phyloP scores from a whole-genome alignment of 2,888 invertebrate species.

The Bedellia somnulentella region DNA sequence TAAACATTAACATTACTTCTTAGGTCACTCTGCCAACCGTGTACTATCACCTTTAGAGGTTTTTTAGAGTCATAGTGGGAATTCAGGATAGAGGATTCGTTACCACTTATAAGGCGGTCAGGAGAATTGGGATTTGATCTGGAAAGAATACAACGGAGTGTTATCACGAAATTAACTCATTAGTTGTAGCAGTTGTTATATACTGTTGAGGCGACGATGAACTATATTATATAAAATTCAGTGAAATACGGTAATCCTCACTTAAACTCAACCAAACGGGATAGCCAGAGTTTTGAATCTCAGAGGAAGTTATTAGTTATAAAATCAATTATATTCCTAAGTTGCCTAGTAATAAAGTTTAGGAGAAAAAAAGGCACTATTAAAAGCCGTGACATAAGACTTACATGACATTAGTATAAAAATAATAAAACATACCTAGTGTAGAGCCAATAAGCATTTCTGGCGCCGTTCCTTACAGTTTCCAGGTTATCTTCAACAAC shows the following conservation, averaged over 20 bases:
- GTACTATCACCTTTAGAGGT: slow-evolving; percentile 21
- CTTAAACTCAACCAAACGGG: too few species aligned
- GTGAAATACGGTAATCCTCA: too few species aligned
- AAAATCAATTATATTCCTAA: too few species aligned
- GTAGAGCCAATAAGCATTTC: slow-evolving; percentile 33
- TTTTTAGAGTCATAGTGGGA: slow-evolving; percentile 23
- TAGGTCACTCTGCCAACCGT: slow-evolving; percentile 24
- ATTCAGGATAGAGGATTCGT: slow-evolving; percentile 19
- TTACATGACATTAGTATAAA: neutral
- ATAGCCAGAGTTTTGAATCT: too few species aligned
- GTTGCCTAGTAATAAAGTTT: too few species aligned
- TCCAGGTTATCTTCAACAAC: slow-evolving; percentile 14
- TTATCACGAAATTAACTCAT: neutral
- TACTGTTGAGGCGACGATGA: too few species aligned
- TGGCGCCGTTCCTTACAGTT: slow-evolving; percentile 23
- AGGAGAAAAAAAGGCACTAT: neutral
- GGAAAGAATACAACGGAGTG: slow-evolving; percentile 9
- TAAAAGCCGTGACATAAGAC: neutral
- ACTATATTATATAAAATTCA: too few species aligned
- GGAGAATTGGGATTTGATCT: slow-evolving; percentile 17
- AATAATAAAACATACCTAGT: slow-evolving; percentile 18
- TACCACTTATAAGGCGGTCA: slow-evolving; percentile 20
- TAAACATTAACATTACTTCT: too few species aligned
- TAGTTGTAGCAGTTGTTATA: too few species aligned
- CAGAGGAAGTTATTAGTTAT: too few species aligned